Base-by-base conservation (phyloP, 1,140 invertebrate genomes). In the Proctacanthus coquilletti region DNA sequence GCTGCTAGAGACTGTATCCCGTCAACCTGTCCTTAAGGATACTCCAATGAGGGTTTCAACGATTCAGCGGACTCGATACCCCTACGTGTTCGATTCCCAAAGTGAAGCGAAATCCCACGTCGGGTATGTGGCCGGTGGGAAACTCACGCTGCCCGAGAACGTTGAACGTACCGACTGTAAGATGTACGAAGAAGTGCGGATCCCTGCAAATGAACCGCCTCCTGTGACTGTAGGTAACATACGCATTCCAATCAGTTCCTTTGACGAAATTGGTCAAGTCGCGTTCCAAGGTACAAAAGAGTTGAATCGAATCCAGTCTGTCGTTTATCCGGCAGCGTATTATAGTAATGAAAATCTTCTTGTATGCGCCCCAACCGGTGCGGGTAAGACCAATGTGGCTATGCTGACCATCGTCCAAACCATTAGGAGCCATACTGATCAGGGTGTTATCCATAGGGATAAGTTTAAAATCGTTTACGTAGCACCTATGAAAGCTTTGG, bases 381-480 rank as follows among this genome's bases (percentile, higher is more conserved):
- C 92, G 4, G 92, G 91, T 35, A 99, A 99, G 66, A 99, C 96
- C 0, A 99, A 99, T 62, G 91, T 98, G 42, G 96, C 96, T 2
- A 74, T 99, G 67, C 64, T 99, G 13, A 75, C 86, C 5, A 79
- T 98, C 27, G 68, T 96, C 0, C 83, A 94, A 63, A 81, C 91
- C 50, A 77, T 98, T 9, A 80, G 81, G 45, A 76, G 84, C 41
- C 79, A 95, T 52, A 77, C 92, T 33, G 72, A 78, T 43, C 68
- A 78, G 42, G 75, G 74, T 37, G 62, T 85, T 3, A 81, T 97
- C 39, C 76, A 81, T 61, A 85, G 82, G 54, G 79, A 95, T 64
- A 75, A 91, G 49, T 98, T 98, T 60, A 98, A 98, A 77, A 94
- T 99, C 50, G 83, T 99, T 14, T 99, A 99, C 63, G 84, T 98